Evolutionary conservation across 2,113 vertebrate species (phyloP), one percentile per base, ranked within the genome.

Genomic region (Pantherophis guttatus): DNA sequence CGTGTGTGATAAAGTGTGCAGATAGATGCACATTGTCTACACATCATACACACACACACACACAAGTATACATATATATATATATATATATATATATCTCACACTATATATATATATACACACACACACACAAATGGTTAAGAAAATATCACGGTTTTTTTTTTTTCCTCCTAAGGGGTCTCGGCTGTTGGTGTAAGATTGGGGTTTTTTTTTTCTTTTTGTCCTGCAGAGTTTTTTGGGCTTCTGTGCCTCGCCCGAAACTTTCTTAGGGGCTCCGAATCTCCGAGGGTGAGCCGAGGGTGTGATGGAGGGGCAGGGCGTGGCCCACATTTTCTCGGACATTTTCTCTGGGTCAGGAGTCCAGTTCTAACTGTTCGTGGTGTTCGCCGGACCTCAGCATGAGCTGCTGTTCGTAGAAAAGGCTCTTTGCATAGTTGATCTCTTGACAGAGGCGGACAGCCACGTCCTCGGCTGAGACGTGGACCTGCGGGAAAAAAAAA

Each of bases 401-500:
- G 0, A 99, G 98, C 94, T 99, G 99, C 95, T 99, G 99, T 91
- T 99, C 99, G 1, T 99, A 99, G 97, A 99, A 99, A 95, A 99
- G 98, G 97, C 99, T 99, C 97, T 99, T 99, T 96, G 99, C 99
- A 88, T 99, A 99, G 98, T 99, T 99, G 95, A 99, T 98, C 97
- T 99, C 99, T 97, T 99, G 99, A 53, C 98, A 99, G 48, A 99
- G 98, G 96, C 99, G 99, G 87, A 99, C 95, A 3, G 99, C 99
- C 0, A 99, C 98, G 92, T 96, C 98, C 97, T 99, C 99, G 0
- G 96, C 99, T 93, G 98, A 99, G 96, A 99, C 99, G 0, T 99
- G 98, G 81, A 99, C 99, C 99, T 99, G 96, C 54, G 19, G 29
- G 81, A 26, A 48, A 1, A n/a, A 48, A 1, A 5, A 5, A 13